Percentiles rank a stretch among this genome's conserved stretches.
Conservation (phyloP, 2,888 invertebrate genomes). For the Atrina japonica region DNA sequence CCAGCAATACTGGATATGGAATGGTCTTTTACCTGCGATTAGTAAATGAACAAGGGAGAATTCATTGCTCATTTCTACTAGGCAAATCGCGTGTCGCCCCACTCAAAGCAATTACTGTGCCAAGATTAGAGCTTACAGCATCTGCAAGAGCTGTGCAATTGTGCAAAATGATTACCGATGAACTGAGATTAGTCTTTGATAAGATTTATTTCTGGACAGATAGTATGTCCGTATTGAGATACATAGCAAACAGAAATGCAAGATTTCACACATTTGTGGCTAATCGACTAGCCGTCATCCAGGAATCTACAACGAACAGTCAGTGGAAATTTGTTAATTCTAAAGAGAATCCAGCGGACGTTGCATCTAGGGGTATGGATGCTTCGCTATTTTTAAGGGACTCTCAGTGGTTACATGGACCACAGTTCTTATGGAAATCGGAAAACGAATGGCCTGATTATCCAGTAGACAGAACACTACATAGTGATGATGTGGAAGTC, state of each 20-base stretch:
- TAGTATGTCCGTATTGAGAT: conserved; percentile 33
- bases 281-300: conserved; percentile 19
- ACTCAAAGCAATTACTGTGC: conserved; percentile 36
- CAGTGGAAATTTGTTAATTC: background rate
- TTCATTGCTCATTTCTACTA: conserved; percentile 36
- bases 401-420: conserved; percentile 22
- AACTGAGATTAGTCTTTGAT: conserved; percentile 13
- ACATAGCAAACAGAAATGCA: conserved; percentile 25
- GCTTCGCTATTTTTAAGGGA: background rate
- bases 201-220: conserved; percentile 35
- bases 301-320: background rate
- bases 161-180: conserved; percentile 23
- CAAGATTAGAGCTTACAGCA: conserved; percentile 44
- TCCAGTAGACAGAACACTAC: conserved; percentile 1
- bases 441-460: background rate
- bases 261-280: conserved; percentile 39
- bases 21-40: conserved; percentile 39
- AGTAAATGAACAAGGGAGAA: conserved; percentile 6
- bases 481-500: background rate
- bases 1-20: conserved; percentile 37
- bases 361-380: conserved; percentile 7
- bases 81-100: conserved; percentile 42
- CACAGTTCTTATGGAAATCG: too few species aligned
- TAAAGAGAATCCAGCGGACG: background rate
- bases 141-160: conserved; percentile 12